Conservation (phyloP, 2,113 vertebrate genomes). For the Pontoporia blainvillei region DNA sequence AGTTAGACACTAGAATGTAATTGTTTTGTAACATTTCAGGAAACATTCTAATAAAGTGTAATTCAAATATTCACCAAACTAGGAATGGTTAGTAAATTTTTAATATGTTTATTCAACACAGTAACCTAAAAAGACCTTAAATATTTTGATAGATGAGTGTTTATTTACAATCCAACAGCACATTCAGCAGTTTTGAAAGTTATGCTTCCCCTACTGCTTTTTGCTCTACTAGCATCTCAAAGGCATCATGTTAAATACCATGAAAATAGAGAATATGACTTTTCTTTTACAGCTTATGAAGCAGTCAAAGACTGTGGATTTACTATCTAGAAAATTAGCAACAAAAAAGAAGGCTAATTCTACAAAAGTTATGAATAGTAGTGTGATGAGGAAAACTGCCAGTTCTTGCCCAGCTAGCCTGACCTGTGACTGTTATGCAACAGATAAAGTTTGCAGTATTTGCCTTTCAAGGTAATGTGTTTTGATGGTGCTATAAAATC, state of each 20-base stretch:
- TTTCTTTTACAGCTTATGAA: constrained; percentile 83
- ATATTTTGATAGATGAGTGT: constrained; percentile 17
- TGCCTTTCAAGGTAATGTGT: constrained; percentile 92
- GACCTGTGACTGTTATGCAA: constrained; percentile 91
- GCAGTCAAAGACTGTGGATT: constrained; percentile 81
- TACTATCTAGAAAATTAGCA: constrained; percentile 80
- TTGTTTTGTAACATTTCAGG: neutral
- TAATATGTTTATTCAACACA: neutral
- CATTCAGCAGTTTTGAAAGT: neutral
- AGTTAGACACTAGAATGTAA: constrained; percentile 57
- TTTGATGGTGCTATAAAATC: constrained; percentile 62
- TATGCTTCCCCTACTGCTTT: neutral
- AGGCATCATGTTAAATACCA: constrained; percentile 42
- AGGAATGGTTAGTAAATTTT: constrained; percentile 16
- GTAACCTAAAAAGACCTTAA: constrained; percentile 3
- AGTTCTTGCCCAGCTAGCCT: constrained; percentile 75
- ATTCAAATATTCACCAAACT: constrained; percentile 30
- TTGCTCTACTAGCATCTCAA: neutral
- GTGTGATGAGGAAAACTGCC: constrained; percentile 78
- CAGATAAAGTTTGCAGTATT: constrained; percentile 92
- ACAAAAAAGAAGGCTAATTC: constrained; percentile 81
- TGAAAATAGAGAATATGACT: constrained; percentile 55
- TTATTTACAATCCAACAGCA: neutral
- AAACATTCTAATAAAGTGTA: neutral
- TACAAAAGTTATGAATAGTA: constrained; percentile 75